phyloP scores from a whole-genome alignment of 2,888 invertebrate species.

The Tholera decimalis region DNA sequence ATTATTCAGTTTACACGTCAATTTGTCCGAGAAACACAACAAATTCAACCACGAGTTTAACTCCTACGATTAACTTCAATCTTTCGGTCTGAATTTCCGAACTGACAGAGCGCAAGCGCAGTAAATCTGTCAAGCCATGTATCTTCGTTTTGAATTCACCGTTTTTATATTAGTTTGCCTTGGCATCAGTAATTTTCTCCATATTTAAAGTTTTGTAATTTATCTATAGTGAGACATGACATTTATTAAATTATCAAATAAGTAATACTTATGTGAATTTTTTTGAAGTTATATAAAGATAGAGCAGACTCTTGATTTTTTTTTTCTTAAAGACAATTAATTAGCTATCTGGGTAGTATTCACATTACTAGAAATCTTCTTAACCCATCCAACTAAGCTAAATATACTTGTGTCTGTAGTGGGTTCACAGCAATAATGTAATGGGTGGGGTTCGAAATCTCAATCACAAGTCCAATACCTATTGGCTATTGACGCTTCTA shows the following conservation, averaged over 20 bases:
- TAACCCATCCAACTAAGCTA: too few relatives aligned
- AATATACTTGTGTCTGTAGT: too few relatives aligned
- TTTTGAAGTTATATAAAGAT: conserved; percentile 26
- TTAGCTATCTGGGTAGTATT: too few relatives aligned
- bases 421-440: too few relatives aligned
- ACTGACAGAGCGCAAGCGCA: neutral
- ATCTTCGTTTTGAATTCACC: conserved; percentile 37
- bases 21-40: conserved; percentile 48
- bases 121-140: conserved; percentile 31
- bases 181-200: conserved; percentile 49
- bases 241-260: conserved; percentile 61
- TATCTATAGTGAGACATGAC: conserved; percentile 46
- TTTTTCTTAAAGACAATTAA: too few relatives aligned
- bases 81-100: conserved; percentile 12
- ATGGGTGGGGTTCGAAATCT: too few relatives aligned
- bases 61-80: conserved; percentile 33
- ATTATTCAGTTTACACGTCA: conserved; percentile 41
- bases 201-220: conserved; percentile 54
- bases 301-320: too few relatives aligned
- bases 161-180: conserved; percentile 52
- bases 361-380: too few relatives aligned
- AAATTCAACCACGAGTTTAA: conserved; percentile 31
- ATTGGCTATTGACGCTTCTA: too few relatives aligned
- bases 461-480: too few relatives aligned
- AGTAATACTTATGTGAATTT: conserved; percentile 41